Conservation (phyloP, 2,888 invertebrate genomes). For the Miltochrista miniata region DNA sequence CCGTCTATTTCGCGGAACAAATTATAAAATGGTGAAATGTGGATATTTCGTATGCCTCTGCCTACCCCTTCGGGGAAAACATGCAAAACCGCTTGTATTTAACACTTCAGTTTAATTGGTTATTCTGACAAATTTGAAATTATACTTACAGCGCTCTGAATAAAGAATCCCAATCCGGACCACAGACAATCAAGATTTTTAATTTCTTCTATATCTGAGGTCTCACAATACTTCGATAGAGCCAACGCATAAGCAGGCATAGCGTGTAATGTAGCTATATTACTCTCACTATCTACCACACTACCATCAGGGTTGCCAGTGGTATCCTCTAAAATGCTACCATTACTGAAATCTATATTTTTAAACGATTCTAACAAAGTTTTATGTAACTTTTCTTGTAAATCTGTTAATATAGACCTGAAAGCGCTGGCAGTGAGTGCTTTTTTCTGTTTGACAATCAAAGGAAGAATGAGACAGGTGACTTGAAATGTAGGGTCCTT, state of each 20-base stretch:
- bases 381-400: conserved; percentile 71
- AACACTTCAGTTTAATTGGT: neutral
- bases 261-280: conserved; percentile 66
- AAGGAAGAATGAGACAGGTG: conserved; percentile 65
- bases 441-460: conserved; percentile 71
- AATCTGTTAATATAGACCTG: conserved; percentile 66
- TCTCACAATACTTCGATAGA: conserved; percentile 70
- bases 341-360: conserved; percentile 59
- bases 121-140: neutral
- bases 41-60: too few relatives aligned
- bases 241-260: conserved; percentile 71
- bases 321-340: conserved; percentile 32
- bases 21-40: too few relatives aligned
- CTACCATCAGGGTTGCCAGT: conserved; percentile 58
- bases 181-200: conserved; percentile 68
- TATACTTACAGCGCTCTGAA: conserved; percentile 69
- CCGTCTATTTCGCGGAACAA: too few relatives aligned
- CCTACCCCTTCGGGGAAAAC: too few relatives aligned
- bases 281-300: conserved; percentile 49
- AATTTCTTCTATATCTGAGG: conserved; percentile 55
- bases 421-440: conserved; percentile 62
- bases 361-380: conserved; percentile 64
- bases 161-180: conserved; percentile 66
- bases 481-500: conserved; percentile 70
- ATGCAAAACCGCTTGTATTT: neutral